A percentile compares a stretch with the other conserved stretches of the same genome.
phyloP scores from a whole-genome alignment of 2,888 invertebrate genomes.

The Mellilla xanthometata region DNA sequence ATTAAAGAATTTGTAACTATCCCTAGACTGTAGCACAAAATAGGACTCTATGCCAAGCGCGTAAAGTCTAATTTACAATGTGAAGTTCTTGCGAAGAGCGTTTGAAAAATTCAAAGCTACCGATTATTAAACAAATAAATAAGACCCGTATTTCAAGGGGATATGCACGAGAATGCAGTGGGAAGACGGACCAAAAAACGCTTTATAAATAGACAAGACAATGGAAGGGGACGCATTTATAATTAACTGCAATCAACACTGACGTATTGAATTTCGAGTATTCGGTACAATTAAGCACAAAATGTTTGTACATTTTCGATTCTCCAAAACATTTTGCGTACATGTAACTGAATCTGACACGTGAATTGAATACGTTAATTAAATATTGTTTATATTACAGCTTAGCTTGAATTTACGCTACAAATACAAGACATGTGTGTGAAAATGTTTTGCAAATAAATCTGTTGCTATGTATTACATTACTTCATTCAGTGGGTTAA shows the following conservation, averaged over 20 bases:
- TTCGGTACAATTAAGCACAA: slow-evolving; percentile 53
- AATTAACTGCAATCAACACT: slow-evolving; percentile 83
- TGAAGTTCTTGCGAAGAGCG: slow-evolving; percentile 21
- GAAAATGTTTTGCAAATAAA: no score
- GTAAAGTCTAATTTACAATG: slow-evolving; percentile 27
- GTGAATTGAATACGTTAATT: slow-evolving; percentile 6
- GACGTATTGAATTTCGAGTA: slow-evolving; percentile 79
- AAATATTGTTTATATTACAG: neutral
- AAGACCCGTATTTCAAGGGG: slow-evolving; percentile 24
- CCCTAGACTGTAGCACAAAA: slow-evolving; percentile 24
- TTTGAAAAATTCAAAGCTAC: slow-evolving; percentile 42
- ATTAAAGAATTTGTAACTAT: slow-evolving; percentile 57
- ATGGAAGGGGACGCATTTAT: slow-evolving; percentile 79
- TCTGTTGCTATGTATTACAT: no score
- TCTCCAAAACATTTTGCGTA: neutral
- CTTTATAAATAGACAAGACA: slow-evolving; percentile 67
- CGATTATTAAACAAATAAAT: slow-evolving; percentile 24
- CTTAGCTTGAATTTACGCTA: neutral
- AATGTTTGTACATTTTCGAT: slow-evolving; percentile 22
- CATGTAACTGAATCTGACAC: neutral
- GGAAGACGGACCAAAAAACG: slow-evolving; percentile 19
- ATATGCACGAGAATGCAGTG: slow-evolving; percentile 25
- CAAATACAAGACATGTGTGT: no score
- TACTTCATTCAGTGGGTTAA: no score
- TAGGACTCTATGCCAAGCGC: slow-evolving; percentile 24